Evolutionary conservation across 2,888 invertebrate species (phyloP).

Genomic region (Rotaria magnacalcarata): DNA sequence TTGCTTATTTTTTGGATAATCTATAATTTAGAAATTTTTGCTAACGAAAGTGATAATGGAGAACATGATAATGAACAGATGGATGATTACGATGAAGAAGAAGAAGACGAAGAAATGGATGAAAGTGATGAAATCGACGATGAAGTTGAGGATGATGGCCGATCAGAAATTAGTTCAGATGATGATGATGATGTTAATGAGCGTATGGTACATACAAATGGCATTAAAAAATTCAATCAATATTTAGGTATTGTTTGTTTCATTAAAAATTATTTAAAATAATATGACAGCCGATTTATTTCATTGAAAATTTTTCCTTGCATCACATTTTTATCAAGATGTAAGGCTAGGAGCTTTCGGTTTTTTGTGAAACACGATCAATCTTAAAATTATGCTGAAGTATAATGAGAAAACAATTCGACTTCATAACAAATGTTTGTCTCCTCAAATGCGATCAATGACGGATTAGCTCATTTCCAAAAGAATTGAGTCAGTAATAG

Average conservation of each 20-base stretch:
- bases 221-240: background rate
- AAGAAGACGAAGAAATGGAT: slow-evolving; percentile 24
- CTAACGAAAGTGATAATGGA: background rate
- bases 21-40: background rate
- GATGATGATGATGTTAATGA: background rate
- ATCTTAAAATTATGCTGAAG: too few relatives aligned
- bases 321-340: too few relatives aligned
- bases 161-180: background rate
- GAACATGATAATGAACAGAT: background rate
- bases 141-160: background rate
- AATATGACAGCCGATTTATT: too few relatives aligned
- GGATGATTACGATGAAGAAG: slow-evolving; percentile 20
- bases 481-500: too few relatives aligned
- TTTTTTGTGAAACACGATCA: too few relatives aligned
- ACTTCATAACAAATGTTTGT: too few relatives aligned
- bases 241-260: background rate
- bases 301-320: too few relatives aligned
- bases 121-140: slow-evolving; percentile 25
- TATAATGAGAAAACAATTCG: too few relatives aligned
- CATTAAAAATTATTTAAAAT: too few relatives aligned
- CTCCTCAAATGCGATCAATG: too few relatives aligned
- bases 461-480: too few relatives aligned
- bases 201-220: background rate
- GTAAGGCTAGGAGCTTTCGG: too few relatives aligned
- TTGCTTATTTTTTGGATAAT: background rate